Evolutionary conservation across 2,797 vertebrate species (phyloP).

Genomic region (Serranus cabrilla): DNA sequence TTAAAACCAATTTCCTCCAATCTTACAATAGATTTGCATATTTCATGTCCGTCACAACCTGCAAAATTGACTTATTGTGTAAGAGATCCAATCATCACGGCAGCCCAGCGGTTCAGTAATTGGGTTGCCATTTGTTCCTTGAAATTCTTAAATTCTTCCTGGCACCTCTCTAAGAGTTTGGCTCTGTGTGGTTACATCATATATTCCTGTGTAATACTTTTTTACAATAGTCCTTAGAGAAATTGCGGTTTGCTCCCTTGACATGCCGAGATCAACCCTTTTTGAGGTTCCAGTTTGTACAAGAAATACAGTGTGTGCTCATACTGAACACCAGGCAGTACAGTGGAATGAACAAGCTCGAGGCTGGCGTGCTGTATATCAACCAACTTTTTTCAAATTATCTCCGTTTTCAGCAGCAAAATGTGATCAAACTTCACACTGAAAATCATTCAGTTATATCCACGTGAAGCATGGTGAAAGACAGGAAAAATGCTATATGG

Average conservation of each 20-base stretch:
- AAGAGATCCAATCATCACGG: slow-evolving; percentile 50
- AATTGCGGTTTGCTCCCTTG: background rate
- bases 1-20: slow-evolving; percentile 64
- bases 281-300: background rate
- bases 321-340: background rate
- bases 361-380: background rate
- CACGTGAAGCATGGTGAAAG: background rate
- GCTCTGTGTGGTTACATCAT: slow-evolving; percentile 8
- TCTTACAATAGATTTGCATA: slow-evolving; percentile 62
- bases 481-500: no score
- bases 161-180: slow-evolving; percentile 24
- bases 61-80: slow-evolving; percentile 46
- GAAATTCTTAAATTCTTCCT: slow-evolving; percentile 29
- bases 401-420: background rate
- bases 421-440: background rate
- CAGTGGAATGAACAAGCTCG: background rate
- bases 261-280: slow-evolving; percentile 1
- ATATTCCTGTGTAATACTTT: background rate
- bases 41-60: slow-evolving; percentile 50
- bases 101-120: slow-evolving; percentile 38
- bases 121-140: slow-evolving; percentile 31
- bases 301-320: background rate
- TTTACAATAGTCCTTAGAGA: background rate
- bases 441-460: background rate
- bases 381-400: background rate